These are phyloP conservation scores for Ashinkailepas kermadecensis DNA, from an alignment of 2,888 invertebrate species.

Conservation along the genomic window DNA sequence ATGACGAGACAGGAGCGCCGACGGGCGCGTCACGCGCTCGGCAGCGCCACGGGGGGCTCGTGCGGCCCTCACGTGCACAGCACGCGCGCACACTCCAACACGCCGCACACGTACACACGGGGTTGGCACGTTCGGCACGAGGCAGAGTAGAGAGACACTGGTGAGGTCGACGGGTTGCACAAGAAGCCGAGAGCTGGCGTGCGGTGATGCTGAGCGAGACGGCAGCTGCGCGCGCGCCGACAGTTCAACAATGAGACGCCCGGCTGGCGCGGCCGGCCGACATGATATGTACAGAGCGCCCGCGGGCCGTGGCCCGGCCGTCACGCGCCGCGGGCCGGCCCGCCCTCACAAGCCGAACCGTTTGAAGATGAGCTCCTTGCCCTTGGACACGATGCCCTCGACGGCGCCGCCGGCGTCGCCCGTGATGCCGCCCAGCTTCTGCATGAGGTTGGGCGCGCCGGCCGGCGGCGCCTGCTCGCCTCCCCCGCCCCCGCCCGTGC, in stretches of 20 bases:
- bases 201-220: not conserved
- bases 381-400: constrained; percentile 82
- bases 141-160: not conserved
- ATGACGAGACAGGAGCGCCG: not conserved
- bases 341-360: constrained; percentile 18
- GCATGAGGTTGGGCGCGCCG: constrained; percentile 42
- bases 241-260: not conserved
- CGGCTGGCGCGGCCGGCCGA: not conserved
- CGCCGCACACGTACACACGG: not conserved
- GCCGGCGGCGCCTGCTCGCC: not conserved
- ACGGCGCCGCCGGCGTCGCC: constrained; percentile 52
- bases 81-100: too few species aligned
- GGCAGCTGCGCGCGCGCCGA: not conserved
- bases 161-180: not conserved
- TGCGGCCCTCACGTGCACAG: too few species aligned
- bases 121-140: constrained; percentile 2
- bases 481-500: not conserved
- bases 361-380: constrained; percentile 89
- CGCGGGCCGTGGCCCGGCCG: not conserved
- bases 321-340: not conserved
- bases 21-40: too few species aligned
- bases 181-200: constrained; percentile 10
- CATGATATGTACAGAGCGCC: not conserved
- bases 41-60: too few species aligned
- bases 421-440: constrained; percentile 28